Evolutionary conservation across 2,113 vertebrate species (phyloP).

Genomic region (Macaca fascicularis): DNA sequence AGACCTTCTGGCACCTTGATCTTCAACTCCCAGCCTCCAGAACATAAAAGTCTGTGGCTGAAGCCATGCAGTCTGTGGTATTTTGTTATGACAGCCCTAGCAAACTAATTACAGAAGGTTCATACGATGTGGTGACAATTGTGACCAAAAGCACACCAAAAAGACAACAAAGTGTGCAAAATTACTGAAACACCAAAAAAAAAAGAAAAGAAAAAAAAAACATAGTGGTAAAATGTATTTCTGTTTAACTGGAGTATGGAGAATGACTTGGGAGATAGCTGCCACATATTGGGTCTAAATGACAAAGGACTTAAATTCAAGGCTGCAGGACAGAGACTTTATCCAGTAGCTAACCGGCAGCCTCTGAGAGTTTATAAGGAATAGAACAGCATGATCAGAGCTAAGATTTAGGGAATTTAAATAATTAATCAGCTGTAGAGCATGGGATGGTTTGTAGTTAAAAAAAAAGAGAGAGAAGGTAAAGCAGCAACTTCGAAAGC

Average conservation of each 20-base stretch:
- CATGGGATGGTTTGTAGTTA: rapidly evolving
- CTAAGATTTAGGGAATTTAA: background rate
- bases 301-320: background rate
- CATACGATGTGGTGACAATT: background rate
- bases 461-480: background rate
- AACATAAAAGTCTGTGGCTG: background rate
- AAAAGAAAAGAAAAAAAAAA: background rate
- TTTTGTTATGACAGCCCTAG: background rate
- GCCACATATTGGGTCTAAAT: background rate
- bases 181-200: background rate
- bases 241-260: background rate
- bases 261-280: background rate
- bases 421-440: background rate
- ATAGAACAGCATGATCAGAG: background rate
- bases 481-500: background rate
- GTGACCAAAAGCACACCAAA: background rate
- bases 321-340: background rate
- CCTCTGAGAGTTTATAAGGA: background rate
- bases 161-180: background rate
- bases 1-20: background rate
- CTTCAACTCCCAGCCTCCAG: background rate
- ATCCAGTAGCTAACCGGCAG: background rate
- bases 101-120: background rate
- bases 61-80: background rate
- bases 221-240: background rate